Conservation (phyloP, 2,797 vertebrate species). For the Loris lydekkerianus region DNA sequence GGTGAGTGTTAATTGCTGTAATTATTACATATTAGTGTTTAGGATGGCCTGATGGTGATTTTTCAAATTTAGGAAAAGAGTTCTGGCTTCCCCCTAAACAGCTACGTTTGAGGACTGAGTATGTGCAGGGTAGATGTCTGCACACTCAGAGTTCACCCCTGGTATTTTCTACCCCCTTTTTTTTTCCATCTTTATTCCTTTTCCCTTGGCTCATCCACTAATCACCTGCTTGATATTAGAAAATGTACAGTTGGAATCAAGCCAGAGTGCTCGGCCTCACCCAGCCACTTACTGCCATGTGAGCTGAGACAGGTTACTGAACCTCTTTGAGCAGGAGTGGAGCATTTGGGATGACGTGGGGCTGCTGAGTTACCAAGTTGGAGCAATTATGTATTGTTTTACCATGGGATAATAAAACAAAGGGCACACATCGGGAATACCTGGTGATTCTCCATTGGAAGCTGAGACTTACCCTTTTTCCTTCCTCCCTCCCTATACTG, state of each 20-base stretch:
- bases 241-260: neutral
- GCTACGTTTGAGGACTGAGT: neutral
- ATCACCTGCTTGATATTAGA: neutral
- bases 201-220: neutral
- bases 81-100: neutral
- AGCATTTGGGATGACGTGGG: neutral
- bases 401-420: neutral
- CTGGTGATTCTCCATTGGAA: neutral
- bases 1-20: neutral
- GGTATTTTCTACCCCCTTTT: neutral
- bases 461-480: neutral
- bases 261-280: neutral
- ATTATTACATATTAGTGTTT: neutral
- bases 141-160: neutral
- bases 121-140: neutral
- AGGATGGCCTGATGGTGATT: neutral
- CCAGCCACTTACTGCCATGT: neutral
- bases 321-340: neutral
- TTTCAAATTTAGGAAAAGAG: neutral
- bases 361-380: neutral
- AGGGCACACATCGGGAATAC: neutral
- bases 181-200: neutral
- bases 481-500: too few species aligned
- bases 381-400: neutral
- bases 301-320: neutral